Conservation (phyloP, 2,113 vertebrate species). For the Lepisosteus osseus region DNA sequence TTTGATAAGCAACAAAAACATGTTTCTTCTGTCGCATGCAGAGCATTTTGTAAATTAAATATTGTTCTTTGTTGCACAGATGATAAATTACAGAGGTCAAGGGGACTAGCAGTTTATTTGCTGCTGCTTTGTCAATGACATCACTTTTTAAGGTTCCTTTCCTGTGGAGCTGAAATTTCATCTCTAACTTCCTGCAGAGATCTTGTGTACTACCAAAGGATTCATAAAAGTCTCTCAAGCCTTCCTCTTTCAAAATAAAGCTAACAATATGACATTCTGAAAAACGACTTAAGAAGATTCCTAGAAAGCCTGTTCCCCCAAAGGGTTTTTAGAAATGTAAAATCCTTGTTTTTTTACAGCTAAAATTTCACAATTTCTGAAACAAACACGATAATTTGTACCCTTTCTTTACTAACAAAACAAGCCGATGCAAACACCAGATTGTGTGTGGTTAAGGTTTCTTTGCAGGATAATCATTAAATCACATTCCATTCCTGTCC, state of each 20-base stretch:
- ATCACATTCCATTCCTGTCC: too few relatives aligned
- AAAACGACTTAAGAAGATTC: background rate
- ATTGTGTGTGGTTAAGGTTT: too few relatives aligned
- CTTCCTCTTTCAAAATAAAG: background rate
- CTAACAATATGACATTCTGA: background rate
- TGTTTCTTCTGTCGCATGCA: background rate
- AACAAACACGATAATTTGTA: too few relatives aligned
- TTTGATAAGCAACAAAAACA: too few relatives aligned
- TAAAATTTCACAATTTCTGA: background rate
- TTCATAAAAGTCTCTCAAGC: background rate
- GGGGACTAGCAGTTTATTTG: background rate
- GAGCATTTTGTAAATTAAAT: background rate
- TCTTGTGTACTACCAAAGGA: background rate
- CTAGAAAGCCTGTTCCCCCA: background rate
- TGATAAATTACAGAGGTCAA: background rate
- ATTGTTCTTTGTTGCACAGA: background rate
- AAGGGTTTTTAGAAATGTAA: background rate
- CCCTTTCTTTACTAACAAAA: too few relatives aligned
- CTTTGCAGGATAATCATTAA: too few relatives aligned
- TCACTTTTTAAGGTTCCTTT: background rate
- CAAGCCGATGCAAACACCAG: too few relatives aligned
- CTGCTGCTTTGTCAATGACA: constrained; percentile 4
- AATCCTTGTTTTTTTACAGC: background rate
- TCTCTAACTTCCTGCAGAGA: constrained; percentile 1
- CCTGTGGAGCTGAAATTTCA: constrained; percentile 3